These are phyloP conservation scores for Ophion ventricosus DNA, from an alignment of 2,888 invertebrate species.

Conservation along the genomic window DNA sequence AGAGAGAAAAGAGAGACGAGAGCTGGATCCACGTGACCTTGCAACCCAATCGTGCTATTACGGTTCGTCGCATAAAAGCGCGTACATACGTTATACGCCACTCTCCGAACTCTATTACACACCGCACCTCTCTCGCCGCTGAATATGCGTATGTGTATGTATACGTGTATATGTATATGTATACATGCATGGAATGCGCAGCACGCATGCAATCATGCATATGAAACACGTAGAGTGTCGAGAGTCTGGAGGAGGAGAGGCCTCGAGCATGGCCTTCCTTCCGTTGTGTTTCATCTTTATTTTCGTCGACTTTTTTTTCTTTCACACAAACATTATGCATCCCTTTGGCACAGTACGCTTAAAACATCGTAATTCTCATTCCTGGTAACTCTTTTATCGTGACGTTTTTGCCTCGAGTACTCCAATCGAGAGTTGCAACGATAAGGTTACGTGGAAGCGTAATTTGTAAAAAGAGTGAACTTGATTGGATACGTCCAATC, in stretches of 20 bases:
- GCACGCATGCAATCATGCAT: too few species aligned
- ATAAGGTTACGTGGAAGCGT: too few species aligned
- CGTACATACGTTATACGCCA: conserved; percentile 42
- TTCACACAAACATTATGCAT: too few species aligned
- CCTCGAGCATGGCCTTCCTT: conserved; percentile 28
- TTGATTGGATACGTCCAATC: too few species aligned
- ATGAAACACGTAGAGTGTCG: not conserved
- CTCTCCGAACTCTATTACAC: conserved; percentile 30
- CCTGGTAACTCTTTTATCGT: too few species aligned
- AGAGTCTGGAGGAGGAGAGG: conserved; percentile 15
- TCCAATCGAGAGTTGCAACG: too few species aligned
- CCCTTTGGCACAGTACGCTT: too few species aligned
- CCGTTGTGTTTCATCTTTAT: conserved; percentile 26
- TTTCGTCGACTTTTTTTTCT: not conserved
- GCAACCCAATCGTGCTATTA: conserved; percentile 65
- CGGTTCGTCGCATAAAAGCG: conserved; percentile 64
- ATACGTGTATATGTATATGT: not conserved
- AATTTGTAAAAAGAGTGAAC: too few species aligned
- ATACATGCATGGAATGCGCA: conserved; percentile 25
- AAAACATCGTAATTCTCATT: too few species aligned
- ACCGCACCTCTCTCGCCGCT: conserved; percentile 30
- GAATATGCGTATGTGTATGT: conserved; percentile 23
- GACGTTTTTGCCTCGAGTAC: too few species aligned
- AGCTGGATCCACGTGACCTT: conserved; percentile 59
- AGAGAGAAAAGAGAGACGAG: conserved; percentile 34